Conservation (phyloP, 2,888 invertebrate genomes). For the Tetheella fluctuosa region DNA sequence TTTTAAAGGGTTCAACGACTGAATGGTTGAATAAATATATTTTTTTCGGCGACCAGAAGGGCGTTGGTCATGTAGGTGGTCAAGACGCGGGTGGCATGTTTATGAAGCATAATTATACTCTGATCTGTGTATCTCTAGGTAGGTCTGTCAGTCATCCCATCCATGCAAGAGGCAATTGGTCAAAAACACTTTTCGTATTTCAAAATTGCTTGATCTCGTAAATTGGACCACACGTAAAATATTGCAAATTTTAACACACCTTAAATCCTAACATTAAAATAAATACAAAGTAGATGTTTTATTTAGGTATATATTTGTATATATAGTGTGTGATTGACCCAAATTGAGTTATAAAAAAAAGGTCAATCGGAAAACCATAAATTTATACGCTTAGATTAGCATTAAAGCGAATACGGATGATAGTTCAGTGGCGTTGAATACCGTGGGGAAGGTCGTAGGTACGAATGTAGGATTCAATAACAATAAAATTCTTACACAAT, state of each 20-base stretch:
- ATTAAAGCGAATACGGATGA: no score
- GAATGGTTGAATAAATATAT: conserved; percentile 33
- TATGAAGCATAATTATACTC: no score
- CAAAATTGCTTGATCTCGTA: conserved; percentile 17
- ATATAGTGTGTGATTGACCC: conserved; percentile 6
- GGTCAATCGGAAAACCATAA: conserved; percentile 20
- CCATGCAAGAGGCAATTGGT: not conserved
- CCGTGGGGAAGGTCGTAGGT: no score
- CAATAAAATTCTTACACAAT: no score
- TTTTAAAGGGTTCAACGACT: conserved; percentile 58
- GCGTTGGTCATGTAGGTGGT: conserved; percentile 52
- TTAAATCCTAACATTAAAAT: conserved; percentile 29
- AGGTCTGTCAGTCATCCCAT: no score
- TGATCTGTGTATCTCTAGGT: no score
- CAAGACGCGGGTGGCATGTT: no score
- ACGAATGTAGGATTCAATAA: no score
- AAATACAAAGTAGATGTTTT: not conserved
- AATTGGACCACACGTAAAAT: conserved; percentile 25
- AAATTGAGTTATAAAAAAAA: conserved; percentile 25
- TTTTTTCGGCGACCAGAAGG: conserved; percentile 42
- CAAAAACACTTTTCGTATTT: no score
- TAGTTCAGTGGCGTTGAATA: no score
- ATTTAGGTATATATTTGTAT: no score
- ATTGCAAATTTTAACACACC: conserved; percentile 40
- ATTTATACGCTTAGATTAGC: no score